Evolutionary conservation across 2,888 invertebrate genomes (phyloP).

Genomic region (Pyralis farinalis): DNA sequence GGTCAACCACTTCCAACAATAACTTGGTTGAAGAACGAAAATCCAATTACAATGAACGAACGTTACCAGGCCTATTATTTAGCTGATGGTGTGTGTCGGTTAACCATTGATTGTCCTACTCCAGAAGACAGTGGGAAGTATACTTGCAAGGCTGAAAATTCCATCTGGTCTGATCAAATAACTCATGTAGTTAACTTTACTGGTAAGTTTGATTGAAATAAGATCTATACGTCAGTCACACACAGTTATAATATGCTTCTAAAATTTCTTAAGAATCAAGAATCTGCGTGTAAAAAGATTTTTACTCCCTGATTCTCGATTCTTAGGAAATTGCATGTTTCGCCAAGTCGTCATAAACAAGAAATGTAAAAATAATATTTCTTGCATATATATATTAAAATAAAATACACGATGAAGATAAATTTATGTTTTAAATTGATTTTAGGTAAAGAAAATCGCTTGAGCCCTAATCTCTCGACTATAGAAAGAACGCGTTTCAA

Average conservation of each 20-base stretch:
- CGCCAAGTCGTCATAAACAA: too few relatives aligned
- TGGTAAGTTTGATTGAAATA: conserved; percentile 61
- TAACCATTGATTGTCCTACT: conserved; percentile 84
- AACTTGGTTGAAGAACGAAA: conserved; percentile 88
- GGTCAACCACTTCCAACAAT: conserved; percentile 87
- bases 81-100: conserved; percentile 87
- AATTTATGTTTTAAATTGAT: conserved; percentile 4
- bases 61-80: conserved; percentile 84
- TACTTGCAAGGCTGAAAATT: conserved; percentile 88
- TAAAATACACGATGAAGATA: too few relatives aligned
- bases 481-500: conserved; percentile 52
- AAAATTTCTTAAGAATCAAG: too few relatives aligned
- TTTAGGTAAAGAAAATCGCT: conserved; percentile 49
- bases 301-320: too few relatives aligned
- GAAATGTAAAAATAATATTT: too few relatives aligned
- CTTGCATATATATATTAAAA: too few relatives aligned
- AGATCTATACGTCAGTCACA: too few relatives aligned
- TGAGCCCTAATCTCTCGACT: conserved; percentile 52
- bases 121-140: conserved; percentile 87
- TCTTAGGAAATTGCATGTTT: too few relatives aligned
- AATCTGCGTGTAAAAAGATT: too few relatives aligned
- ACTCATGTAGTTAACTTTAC: conserved; percentile 86
- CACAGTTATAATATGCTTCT: too few relatives aligned
- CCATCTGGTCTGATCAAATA: conserved; percentile 87
- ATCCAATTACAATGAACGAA: conserved; percentile 72